These are phyloP conservation scores for Halichoeres trimaculatus DNA, from an alignment of 2,113 vertebrate species.

Conservation along the genomic window DNA sequence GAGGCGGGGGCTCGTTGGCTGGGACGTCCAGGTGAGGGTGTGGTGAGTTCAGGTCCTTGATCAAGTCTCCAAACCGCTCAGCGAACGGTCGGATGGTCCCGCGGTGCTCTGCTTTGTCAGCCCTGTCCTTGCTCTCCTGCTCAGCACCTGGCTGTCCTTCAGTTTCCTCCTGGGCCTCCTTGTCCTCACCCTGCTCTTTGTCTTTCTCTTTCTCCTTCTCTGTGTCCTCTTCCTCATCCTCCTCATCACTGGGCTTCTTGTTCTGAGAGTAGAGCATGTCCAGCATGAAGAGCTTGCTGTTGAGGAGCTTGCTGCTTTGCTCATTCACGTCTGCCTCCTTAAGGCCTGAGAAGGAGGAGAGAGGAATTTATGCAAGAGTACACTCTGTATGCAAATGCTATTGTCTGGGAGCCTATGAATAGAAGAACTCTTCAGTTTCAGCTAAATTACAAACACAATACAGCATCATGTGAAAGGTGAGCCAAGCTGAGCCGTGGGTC, in stretches of 20 bases:
- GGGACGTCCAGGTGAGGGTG: conserved; percentile 53
- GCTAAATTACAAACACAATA: neutral
- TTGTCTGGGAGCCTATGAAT: neutral
- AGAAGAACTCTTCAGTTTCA: neutral
- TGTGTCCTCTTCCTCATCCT: conserved; percentile 86
- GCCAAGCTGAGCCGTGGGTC: too few relatives aligned
- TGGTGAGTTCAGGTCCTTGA: conserved; percentile 79
- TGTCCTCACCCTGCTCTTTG: conserved; percentile 68
- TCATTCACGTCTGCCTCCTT: conserved; percentile 91
- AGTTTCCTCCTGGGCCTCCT: conserved; percentile 76
- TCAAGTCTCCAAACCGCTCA: conserved; percentile 90
- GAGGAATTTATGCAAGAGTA: neutral
- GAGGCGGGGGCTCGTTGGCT: conserved; percentile 68
- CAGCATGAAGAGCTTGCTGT: conserved; percentile 95
- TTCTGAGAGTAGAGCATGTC: conserved; percentile 97
- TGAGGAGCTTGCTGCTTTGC: conserved; percentile 90
- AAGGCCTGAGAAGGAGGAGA: conserved; percentile 79
- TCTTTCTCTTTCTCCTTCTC: conserved; percentile 77
- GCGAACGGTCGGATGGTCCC: conserved; percentile 89
- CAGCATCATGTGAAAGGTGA: neutral
- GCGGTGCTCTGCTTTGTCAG: conserved; percentile 83
- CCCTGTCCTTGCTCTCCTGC: conserved; percentile 25
- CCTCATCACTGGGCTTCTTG: conserved; percentile 86
- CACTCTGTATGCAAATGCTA: neutral
- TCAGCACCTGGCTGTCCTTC: conserved; percentile 73